Percentiles rank a stretch among this genome's conserved stretches.
Conservation (phyloP, 2,888 invertebrate species). For the Argyra leucocephala region DNA sequence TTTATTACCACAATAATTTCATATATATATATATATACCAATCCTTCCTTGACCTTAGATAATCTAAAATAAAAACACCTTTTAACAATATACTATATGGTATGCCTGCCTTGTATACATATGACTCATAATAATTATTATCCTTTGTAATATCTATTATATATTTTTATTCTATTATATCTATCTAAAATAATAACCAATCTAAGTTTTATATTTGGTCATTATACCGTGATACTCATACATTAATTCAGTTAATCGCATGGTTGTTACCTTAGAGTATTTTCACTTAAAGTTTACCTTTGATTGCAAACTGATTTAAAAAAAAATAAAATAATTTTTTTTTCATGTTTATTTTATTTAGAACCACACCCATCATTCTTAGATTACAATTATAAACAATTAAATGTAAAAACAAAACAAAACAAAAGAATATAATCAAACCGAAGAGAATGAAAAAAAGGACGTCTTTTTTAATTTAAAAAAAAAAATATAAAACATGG, state of each 20-base stretch:
- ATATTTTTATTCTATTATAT: neutral
- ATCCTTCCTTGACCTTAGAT: too few species aligned
- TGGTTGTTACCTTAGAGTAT: conserved; percentile 1
- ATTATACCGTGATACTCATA: neutral
- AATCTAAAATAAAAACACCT: too few species aligned
- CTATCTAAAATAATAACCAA: neutral
- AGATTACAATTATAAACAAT: neutral
- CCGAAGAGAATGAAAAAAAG: neutral
- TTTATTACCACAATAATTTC: too few species aligned
- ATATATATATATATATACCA: too few species aligned
- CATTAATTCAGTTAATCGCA: neutral
- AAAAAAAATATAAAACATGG: too few species aligned
- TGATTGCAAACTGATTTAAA: neutral
- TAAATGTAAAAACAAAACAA: neutral
- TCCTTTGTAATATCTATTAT: neutral
- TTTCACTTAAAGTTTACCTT: conserved; percentile 3
- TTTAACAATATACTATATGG: too few species aligned
- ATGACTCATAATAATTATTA: too few species aligned
- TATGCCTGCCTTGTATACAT: too few species aligned
- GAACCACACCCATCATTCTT: neutral
- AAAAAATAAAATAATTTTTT: too few species aligned
- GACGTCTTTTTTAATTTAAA: too few species aligned
- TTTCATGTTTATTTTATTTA: neutral
- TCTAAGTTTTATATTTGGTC: conserved; percentile 3
- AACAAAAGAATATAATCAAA: neutral